These are phyloP conservation scores for Hartigia nigra DNA, from an alignment of 2,888 invertebrate species.

Conservation along the genomic window DNA sequence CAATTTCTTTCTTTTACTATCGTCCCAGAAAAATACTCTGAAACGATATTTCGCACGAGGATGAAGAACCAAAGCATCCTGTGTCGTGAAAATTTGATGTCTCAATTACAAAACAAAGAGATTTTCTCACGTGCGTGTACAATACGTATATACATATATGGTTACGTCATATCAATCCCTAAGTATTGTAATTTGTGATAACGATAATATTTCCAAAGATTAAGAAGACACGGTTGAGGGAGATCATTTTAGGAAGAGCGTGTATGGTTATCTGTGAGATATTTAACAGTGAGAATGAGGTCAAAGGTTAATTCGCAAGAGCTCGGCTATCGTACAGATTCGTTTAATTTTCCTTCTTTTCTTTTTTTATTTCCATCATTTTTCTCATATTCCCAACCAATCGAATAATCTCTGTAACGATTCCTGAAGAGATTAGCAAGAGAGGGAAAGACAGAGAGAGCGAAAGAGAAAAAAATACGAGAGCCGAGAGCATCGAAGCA, in stretches of 20 bases:
- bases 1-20: not conserved
- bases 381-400: not conserved
- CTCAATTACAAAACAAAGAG: not conserved
- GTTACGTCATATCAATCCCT: not conserved
- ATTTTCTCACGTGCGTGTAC: not conserved
- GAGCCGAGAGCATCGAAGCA: not conserved
- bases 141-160: not conserved
- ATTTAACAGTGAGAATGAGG: not conserved
- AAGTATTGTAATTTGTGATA: constrained; percentile 22
- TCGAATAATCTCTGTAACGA: not conserved
- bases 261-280: not conserved
- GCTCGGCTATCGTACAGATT: not conserved
- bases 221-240: not conserved
- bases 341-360: not conserved
- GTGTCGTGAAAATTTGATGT: not conserved
- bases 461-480: not conserved
- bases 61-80: not conserved
- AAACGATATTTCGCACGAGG: not conserved
- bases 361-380: not conserved
- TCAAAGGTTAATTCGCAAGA: not conserved
- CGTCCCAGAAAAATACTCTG: not conserved
- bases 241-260: not conserved
- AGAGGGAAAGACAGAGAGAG: not conserved
- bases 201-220: constrained; percentile 7
- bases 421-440: not conserved